These are phyloP conservation scores for Siderastrea siderea DNA, from an alignment of 92 coral and sea anemone species.

Conservation along the genomic window DNA sequence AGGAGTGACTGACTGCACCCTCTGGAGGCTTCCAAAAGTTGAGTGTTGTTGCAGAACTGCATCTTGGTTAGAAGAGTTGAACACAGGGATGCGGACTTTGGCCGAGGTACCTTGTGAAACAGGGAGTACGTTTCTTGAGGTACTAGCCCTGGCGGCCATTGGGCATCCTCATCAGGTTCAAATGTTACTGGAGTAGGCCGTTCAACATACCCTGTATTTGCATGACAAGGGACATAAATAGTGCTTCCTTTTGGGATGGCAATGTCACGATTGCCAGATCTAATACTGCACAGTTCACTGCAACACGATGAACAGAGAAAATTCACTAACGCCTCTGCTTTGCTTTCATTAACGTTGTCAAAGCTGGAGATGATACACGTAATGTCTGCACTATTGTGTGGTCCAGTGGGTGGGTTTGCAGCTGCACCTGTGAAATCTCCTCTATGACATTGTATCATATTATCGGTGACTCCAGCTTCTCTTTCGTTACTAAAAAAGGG, in stretches of 20 bases:
- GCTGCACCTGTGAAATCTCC: no score
- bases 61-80: not conserved
- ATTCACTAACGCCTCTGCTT: constrained; percentile 27
- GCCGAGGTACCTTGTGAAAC: no score
- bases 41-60: not conserved
- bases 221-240: constrained; percentile 33
- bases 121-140: no score
- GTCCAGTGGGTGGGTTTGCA: no score
- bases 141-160: constrained; percentile 36
- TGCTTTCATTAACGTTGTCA: not conserved
- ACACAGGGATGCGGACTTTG: no score
- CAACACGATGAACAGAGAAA: constrained; percentile 18
- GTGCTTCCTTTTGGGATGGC: no score
- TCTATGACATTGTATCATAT: no score
- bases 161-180: constrained; percentile 36
- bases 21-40: not conserved
- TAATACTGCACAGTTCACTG: constrained; percentile 43
- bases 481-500: no score
- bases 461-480: no score
- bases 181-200: constrained; percentile 29
- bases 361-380: constrained; percentile 18
- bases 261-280: no score
- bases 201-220: constrained; percentile 27
- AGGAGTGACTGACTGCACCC: not conserved
- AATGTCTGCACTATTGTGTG: no score